These are phyloP conservation scores for Atta colombica DNA, from an alignment of 1,140 invertebrate species.

Conservation along the genomic window DNA sequence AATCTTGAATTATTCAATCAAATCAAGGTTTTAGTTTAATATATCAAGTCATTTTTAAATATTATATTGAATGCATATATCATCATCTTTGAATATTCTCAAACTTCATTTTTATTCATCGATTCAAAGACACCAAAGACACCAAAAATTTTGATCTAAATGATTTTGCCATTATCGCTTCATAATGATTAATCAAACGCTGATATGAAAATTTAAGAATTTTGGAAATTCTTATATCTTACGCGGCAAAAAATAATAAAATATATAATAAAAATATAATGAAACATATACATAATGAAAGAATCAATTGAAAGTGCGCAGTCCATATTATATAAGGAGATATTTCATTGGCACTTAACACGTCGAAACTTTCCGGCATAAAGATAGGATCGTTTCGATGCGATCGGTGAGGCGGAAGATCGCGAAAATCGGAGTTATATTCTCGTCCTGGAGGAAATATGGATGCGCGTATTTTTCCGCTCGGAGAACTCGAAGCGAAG, in stretches of 20 bases:
- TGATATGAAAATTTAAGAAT: background rate
- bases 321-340: background rate
- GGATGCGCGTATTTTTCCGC: slow-evolving; percentile 55
- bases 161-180: background rate
- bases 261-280: too few species aligned
- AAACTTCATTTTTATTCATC: background rate
- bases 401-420: slow-evolving; percentile 41
- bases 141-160: background rate
- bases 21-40: background rate
- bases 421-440: slow-evolving; percentile 42
- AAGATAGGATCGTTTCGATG: slow-evolving; percentile 32
- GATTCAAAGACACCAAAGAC: background rate
- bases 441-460: slow-evolving; percentile 10
- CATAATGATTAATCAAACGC: background rate
- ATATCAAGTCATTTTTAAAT: too few species aligned
- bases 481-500: slow-evolving; percentile 62
- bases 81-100: background rate
- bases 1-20: slow-evolving; percentile 18
- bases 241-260: too few species aligned
- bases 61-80: too few species aligned
- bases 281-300: background rate
- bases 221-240: background rate
- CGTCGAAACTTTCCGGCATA: slow-evolving; percentile 41
- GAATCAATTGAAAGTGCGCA: too few species aligned
- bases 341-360: slow-evolving; percentile 24